These are phyloP conservation scores for Oncorhynchus clarkii DNA, from an alignment of 2,113 vertebrate genomes.

Conservation along the genomic window DNA sequence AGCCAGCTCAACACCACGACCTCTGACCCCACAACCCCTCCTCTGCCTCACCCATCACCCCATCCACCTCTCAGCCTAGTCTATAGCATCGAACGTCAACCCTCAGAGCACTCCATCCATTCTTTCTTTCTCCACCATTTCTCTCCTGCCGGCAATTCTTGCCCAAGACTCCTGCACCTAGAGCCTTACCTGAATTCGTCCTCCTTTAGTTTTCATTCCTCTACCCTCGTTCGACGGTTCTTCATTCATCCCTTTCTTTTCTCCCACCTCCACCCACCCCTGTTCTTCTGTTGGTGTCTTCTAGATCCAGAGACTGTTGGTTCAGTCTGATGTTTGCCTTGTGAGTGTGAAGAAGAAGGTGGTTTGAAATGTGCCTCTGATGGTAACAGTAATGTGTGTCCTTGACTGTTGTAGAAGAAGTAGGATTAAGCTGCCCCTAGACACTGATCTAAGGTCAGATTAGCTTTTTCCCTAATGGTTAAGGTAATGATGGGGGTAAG, in stretches of 20 bases:
- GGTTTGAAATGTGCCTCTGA: conserved; percentile 58
- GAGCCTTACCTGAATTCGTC: conserved; percentile 3
- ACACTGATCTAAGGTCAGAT: neutral
- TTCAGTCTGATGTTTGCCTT: conserved; percentile 51
- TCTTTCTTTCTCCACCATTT: neutral
- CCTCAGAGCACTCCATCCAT: neutral
- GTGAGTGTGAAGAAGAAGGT: conserved; percentile 53
- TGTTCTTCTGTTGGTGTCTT: conserved; percentile 40
- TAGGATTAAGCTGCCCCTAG: conserved; percentile 42
- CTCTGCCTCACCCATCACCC: conserved; percentile 10
- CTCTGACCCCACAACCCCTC: conserved; percentile 30
- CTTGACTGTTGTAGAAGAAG: conserved; percentile 39
- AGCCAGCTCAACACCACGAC: conserved; percentile 52
- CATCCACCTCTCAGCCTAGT: neutral
- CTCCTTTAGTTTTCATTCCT: neutral
- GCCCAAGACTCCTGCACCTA: conserved; percentile 14
- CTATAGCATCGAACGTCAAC: neutral
- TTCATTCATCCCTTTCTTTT: neutral
- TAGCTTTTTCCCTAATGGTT: neutral
- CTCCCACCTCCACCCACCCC: conserved; percentile 1
- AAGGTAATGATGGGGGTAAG: conserved; percentile 3
- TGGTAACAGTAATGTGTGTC: conserved; percentile 55
- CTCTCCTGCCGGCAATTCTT: neutral
- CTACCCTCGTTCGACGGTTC: neutral
- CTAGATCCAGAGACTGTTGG: conserved; percentile 37